Evolutionary conservation across 2,113 vertebrate species (phyloP), one percentile per base, ranked within the genome.

Genomic region (Actenoides lindsayi): DNA sequence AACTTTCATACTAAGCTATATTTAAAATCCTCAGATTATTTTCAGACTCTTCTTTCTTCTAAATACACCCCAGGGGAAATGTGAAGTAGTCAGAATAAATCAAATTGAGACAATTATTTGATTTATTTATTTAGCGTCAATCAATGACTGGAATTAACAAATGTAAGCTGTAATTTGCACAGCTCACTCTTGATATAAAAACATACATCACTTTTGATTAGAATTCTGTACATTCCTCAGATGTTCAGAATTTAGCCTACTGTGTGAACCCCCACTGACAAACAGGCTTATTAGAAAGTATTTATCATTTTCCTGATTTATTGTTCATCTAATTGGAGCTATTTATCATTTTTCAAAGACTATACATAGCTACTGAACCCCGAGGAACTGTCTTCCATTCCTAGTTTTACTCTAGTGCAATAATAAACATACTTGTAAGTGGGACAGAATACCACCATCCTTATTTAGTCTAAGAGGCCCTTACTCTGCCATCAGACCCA

Each of bases 21-120:
- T 53, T 85, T 91, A n/a, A 78, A 92, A 82, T 48, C 89, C 75
- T 91, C 30, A 44, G 15, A 84, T 84, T 84, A 68, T 79, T 94
- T 95, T 78, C 42, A 78, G 30, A 51, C 30, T 90, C 59, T 65
- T 76, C 42, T 60, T 89, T 71, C 19, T 83, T 70, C 50, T 90
- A 80, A 91, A 76, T 24, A 77, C 4, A 62, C 41, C 41, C 37
- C 30, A 11, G 25, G 46, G 25, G 16, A 79, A 93, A 83, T 16
- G 6, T 60, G 33, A 95, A 85, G 44, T n/a, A 84, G 77, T 7
- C 44, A 96, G 48, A 91, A 87, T 50, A 94, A 92, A 87, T 79
- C 16, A 64, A 88, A 90, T 10, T 16, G 35, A 63, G n/a, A 75
- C 18, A 54, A 48, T 31, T 73, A n/a, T 37, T 60, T 9, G 16